A percentile compares a stretch with the other conserved stretches of the same genome.
phyloP scores from a whole-genome alignment of 1,140 invertebrate genomes.

The Andricus grossulariae region DNA sequence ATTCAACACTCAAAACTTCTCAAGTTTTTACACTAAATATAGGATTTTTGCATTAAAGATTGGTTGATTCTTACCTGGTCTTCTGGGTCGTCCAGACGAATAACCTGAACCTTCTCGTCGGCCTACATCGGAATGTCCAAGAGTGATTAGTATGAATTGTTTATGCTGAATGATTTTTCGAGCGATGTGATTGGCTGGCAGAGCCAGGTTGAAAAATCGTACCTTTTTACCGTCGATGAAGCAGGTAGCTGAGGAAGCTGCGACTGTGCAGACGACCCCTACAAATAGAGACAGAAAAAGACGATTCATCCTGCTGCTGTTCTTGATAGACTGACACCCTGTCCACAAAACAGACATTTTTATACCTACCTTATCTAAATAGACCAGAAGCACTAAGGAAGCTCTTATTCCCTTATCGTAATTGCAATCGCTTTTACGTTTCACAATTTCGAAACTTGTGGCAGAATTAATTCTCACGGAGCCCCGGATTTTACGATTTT shows the following conservation, averaged over 20 bases:
- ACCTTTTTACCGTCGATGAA: background rate
- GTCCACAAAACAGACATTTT: slow-evolving; percentile 5
- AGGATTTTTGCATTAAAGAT: too few relatives aligned
- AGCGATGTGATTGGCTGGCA: background rate
- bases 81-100: background rate
- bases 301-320: background rate
- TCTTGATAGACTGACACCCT: background rate
- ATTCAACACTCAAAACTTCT: too few relatives aligned
- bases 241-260: background rate
- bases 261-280: background rate
- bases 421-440: slow-evolving; percentile 7
- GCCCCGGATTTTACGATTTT: background rate
- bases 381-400: slow-evolving; percentile 9
- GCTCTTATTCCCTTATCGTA: slow-evolving; percentile 3
- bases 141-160: slow-evolving; percentile 31
- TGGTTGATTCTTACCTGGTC: too few relatives aligned
- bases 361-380: slow-evolving; percentile 22
- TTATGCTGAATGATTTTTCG: slow-evolving; percentile 19
- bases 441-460: slow-evolving; percentile 8
- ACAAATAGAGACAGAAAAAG: background rate
- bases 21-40: too few relatives aligned
- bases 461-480: background rate
- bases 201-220: background rate
- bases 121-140: slow-evolving; percentile 34
- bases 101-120: slow-evolving; percentile 33